phyloP scores from a whole-genome alignment of 1,140 invertebrate genomes.

The Pissodes strobi region DNA sequence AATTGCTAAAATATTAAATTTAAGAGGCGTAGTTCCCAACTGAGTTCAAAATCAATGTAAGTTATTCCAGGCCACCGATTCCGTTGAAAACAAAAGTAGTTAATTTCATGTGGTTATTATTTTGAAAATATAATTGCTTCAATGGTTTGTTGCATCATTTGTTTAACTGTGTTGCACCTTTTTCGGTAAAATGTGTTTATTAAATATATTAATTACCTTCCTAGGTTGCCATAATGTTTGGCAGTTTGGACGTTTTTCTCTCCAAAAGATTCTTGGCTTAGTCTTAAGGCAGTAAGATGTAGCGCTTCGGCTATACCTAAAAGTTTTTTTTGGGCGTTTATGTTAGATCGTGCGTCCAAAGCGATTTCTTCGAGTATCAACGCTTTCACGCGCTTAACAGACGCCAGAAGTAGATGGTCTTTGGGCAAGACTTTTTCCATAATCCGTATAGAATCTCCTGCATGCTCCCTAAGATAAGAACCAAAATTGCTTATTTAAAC shows the following conservation, averaged over 20 bases:
- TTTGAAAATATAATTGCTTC: no score
- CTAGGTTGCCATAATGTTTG: slow-evolving; percentile 93
- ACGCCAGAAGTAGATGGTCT: slow-evolving; percentile 83
- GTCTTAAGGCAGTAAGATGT: slow-evolving; percentile 76
- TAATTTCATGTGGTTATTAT: no score
- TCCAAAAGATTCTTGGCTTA: slow-evolving; percentile 81
- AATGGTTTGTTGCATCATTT: no score
- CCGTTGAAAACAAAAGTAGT: no score
- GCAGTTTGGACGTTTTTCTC: slow-evolving; percentile 93
- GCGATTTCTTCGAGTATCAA: slow-evolving; percentile 92
- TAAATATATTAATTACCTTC: slow-evolving; percentile 54
- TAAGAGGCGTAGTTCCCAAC: no score
- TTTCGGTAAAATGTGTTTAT: slow-evolving; percentile 2
- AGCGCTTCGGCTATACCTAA: slow-evolving; percentile 77
- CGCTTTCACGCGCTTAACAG: slow-evolving; percentile 88
- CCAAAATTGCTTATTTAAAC: no score
- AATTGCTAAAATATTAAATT: no score
- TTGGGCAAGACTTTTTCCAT: slow-evolving; percentile 77
- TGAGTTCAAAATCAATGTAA: no score
- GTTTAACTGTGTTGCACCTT: no score
- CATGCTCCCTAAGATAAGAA: slow-evolving; percentile 67
- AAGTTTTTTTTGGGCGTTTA: slow-evolving; percentile 59
- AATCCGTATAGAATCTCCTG: slow-evolving; percentile 80
- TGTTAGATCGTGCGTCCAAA: slow-evolving; percentile 65
- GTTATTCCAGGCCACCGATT: no score